Conservation (phyloP, 2,888 invertebrate genomes). For the Tineola bisselliella region DNA sequence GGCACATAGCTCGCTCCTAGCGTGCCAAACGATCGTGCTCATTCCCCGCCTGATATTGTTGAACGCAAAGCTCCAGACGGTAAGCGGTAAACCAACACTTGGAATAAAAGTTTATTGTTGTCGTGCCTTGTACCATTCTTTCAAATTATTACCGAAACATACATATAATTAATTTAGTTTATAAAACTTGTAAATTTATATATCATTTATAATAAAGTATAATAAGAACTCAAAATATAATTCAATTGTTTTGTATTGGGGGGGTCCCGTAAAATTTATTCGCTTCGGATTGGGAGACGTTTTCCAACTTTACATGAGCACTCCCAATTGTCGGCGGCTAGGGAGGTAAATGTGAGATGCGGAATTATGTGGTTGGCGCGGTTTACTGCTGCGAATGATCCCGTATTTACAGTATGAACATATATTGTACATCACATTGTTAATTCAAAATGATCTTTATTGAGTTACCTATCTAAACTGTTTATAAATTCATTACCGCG, state of each 20-base stretch:
- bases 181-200: too few species aligned
- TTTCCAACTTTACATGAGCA: slow-evolving; percentile 47
- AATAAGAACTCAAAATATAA: slow-evolving; percentile 12
- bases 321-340: slow-evolving; percentile 46
- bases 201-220: too few species aligned
- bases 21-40: slow-evolving; percentile 49
- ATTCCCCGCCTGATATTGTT: slow-evolving; percentile 40
- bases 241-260: slow-evolving; percentile 35
- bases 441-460: background rate
- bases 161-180: background rate
- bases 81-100: slow-evolving; percentile 1
- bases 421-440: background rate
- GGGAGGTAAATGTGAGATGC: slow-evolving; percentile 60
- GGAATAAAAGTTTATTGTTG: background rate
- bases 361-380: slow-evolving; percentile 53
- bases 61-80: slow-evolving; percentile 23
- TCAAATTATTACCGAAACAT: background rate
- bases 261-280: slow-evolving; percentile 47
- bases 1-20: slow-evolving; percentile 28
- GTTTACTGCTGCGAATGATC: background rate
- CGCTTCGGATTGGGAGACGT: slow-evolving; percentile 43
- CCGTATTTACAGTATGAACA: too few species aligned
- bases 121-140: background rate
- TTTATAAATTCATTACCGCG: background rate
- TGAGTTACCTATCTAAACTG: background rate